Conservation (phyloP, 2,888 invertebrate species). For the Cantharis lateralis region DNA sequence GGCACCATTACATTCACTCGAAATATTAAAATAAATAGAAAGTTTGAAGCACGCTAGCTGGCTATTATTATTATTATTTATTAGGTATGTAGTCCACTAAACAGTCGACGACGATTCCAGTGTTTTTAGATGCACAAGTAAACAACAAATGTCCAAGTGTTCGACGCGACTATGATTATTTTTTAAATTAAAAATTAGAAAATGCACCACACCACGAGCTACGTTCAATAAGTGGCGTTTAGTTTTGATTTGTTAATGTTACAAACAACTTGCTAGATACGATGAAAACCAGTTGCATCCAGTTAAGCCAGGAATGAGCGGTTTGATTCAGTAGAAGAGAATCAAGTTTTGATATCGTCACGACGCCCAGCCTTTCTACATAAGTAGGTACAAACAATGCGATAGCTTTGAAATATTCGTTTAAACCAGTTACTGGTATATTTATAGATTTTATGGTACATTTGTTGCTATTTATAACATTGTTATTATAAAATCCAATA, state of each 20-base stretch:
- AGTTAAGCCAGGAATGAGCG: conserved; percentile 54
- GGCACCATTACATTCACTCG: not conserved
- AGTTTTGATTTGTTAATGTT: conserved; percentile 32
- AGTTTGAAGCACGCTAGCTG: not conserved
- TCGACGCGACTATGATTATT: not conserved
- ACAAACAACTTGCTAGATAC: conserved; percentile 47
- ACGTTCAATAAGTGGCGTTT: conserved; percentile 38
- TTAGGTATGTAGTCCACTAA: not conserved
- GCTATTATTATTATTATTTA: not conserved
- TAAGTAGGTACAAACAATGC: not conserved
- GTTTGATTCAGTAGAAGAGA: conserved; percentile 51
- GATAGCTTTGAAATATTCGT: conserved; percentile 1
- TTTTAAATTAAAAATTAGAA: not conserved
- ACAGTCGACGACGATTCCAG: not conserved
- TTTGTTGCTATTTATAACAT: not conserved
- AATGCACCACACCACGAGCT: conserved; percentile 7
- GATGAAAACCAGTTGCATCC: conserved; percentile 51
- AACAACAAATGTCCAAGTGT: not conserved
- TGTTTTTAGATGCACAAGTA: not conserved
- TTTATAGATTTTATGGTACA: conserved; percentile 1
- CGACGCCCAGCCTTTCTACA: conserved; percentile 8
- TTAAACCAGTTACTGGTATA: conserved; percentile 14
- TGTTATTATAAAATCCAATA: not conserved
- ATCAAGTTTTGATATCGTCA: conserved; percentile 39
- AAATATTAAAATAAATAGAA: not conserved